These are phyloP conservation scores for Aphelinus certus DNA, from an alignment of 1,140 invertebrate genomes.

Conservation along the genomic window DNA sequence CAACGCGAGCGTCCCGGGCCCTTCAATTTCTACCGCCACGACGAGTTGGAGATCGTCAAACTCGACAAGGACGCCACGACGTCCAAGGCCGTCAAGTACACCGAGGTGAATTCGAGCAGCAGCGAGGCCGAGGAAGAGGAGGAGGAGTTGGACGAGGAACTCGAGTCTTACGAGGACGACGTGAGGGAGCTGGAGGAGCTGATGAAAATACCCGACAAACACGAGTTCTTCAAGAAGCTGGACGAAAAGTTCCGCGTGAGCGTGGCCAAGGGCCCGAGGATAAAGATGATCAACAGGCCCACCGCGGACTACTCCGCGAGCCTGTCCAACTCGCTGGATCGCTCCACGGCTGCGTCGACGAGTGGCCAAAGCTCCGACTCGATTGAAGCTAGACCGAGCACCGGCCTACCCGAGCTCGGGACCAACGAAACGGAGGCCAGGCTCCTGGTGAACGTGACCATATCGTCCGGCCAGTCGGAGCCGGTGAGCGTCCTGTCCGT, in stretches of 20 bases:
- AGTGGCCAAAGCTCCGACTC: background rate
- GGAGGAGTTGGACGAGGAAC: slow-evolving; percentile 5
- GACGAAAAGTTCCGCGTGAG: slow-evolving; percentile 49
- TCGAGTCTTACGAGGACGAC: slow-evolving; percentile 2
- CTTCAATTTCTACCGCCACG: slow-evolving; percentile 51
- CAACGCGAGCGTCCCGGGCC: slow-evolving; percentile 50
- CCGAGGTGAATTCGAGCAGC: background rate
- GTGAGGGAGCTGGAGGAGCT: slow-evolving; percentile 50
- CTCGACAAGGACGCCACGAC: slow-evolving; percentile 50
- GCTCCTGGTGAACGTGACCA: slow-evolving; percentile 79
- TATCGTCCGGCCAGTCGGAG: slow-evolving; percentile 71
- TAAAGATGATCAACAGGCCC: slow-evolving; percentile 21
- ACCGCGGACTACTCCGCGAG: background rate
- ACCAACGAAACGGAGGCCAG: slow-evolving; percentile 48
- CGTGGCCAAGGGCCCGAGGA: slow-evolving; percentile 3
- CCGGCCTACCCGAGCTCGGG: slow-evolving; percentile 28
- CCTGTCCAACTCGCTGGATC: slow-evolving; percentile 18
- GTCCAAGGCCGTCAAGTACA: background rate
- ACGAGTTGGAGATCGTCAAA: slow-evolving; percentile 65
- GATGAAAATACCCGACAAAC: slow-evolving; percentile 51
- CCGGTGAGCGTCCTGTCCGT: slow-evolving; percentile 78
- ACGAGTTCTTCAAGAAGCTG: slow-evolving; percentile 56
- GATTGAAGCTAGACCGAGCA: background rate
- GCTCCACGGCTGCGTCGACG: background rate
- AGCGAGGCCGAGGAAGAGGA: slow-evolving; percentile 15